These are phyloP conservation scores for Yponomeuta plumbellus DNA, from an alignment of 2,888 invertebrate genomes.

Conservation along the genomic window DNA sequence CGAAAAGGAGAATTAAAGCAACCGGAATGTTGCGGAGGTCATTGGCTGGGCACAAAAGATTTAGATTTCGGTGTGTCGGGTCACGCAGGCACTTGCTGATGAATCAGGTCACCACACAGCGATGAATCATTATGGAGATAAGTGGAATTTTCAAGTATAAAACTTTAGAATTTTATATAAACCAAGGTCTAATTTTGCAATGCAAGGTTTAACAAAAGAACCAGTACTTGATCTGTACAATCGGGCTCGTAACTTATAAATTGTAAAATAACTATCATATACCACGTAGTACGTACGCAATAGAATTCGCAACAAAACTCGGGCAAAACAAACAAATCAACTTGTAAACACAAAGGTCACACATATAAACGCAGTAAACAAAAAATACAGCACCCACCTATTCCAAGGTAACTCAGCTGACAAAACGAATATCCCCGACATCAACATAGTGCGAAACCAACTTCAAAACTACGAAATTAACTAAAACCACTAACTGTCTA, in stretches of 20 bases:
- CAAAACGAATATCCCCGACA: constrained; percentile 70
- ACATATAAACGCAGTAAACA: constrained; percentile 37
- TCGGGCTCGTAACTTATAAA: constrained; percentile 58
- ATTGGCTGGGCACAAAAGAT: constrained; percentile 14
- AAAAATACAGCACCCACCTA: constrained; percentile 55
- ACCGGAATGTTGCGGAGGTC: constrained; percentile 26
- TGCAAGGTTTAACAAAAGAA: constrained; percentile 23
- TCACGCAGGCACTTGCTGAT: constrained; percentile 16
- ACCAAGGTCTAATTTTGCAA: constrained; percentile 14
- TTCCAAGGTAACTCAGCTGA: constrained; percentile 62
- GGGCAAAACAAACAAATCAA: constrained; percentile 21
- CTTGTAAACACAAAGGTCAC: constrained; percentile 7
- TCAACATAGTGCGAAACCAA: constrained; percentile 47
- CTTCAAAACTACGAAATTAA: constrained; percentile 32
- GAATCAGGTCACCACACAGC: constrained; percentile 13
- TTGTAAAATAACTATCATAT: neutral
- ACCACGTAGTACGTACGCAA: constrained; percentile 3
- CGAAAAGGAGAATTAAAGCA: constrained; percentile 30
- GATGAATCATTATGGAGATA: constrained; percentile 7
- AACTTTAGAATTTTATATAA: neutral
- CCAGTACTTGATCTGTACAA: constrained; percentile 27
- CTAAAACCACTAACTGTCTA: constrained; percentile 46
- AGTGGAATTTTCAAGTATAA: neutral
- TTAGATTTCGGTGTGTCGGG: constrained; percentile 12
- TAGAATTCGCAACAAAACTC: constrained; percentile 15